Evolutionary conservation across 2,888 invertebrate species (phyloP), one percentile per base, ranked within the genome.

Genomic region (Dolichopus griseipennis): DNA sequence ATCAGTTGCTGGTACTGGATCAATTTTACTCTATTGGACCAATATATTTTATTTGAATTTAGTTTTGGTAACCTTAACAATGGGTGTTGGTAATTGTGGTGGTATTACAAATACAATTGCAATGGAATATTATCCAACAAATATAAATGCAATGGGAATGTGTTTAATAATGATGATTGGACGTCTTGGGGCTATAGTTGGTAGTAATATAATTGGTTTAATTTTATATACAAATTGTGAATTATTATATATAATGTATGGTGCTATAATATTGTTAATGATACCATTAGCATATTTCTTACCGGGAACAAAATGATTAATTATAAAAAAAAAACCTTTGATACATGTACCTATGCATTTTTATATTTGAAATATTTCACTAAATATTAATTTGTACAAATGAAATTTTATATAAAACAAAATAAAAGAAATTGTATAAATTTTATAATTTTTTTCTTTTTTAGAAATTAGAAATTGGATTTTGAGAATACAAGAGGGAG

Each of bases 1-100:
- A 33, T 71, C 84, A 0, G 70, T 82, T 3, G 85, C 87, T 1
- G 88, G 87, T 0, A n/a, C 84, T 1, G 84, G 85, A 65, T 85
- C 87, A 0, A 81, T 85, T 12, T 81, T 81, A 0, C 84, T 89
- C 0, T 86, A 87, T 74, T 84, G 86, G 76, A 83, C 85, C 0
- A 78, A 77, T 67, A 83, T 83, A 70, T 84, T 86, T 69, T 78
- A 83, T 67, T 76, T 86, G 43, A 87, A 86, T 7, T 82, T 89
- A 6, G 78, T 86, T 0, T 81, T 88, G 61, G 83, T 84, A 68
- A 83, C 83, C 0, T 68, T 83, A 15, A 82, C 84, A 75, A 83
- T 84, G 70, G 84, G 83, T 80, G 81, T 80, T 4, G 84, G 83
- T 12, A 83, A 83, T 0, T 83, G 84, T 69, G 83, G 83, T 43